Evolutionary conservation across 2,888 invertebrate species (phyloP).

Genomic region (Caenorhabditis macrosperma): DNA sequence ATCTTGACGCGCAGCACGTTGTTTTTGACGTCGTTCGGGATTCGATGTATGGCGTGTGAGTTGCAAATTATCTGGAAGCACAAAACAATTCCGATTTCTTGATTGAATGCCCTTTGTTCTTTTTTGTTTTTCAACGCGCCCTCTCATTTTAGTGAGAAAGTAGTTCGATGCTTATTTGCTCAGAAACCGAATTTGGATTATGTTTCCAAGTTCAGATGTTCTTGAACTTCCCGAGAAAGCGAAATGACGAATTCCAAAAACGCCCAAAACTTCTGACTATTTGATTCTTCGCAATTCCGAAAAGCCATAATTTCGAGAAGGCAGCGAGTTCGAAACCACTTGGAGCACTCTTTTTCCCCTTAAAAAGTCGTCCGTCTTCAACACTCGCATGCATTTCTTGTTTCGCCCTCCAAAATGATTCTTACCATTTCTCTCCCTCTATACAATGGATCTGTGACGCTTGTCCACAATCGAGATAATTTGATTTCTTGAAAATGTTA

Average conservation of each 20-base stretch:
- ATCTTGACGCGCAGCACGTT: slow-evolving; percentile 40
- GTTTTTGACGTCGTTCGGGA: slow-evolving; percentile 33
- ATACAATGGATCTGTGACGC: background rate
- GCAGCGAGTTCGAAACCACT: background rate
- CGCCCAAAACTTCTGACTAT: background rate
- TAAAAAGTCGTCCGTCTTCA: background rate
- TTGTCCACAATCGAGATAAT: slow-evolving; percentile 5
- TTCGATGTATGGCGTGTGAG: slow-evolving; percentile 43
- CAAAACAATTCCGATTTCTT: background rate
- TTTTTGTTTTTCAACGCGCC: too few species aligned
- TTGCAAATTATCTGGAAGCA: slow-evolving; percentile 56
- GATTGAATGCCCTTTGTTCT: background rate
- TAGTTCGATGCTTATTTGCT: too few species aligned
- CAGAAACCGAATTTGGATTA: too few species aligned
- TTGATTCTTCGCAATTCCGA: background rate
- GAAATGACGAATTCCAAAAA: background rate
- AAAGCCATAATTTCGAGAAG: background rate
- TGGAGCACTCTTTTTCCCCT: background rate
- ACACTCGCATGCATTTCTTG: background rate
- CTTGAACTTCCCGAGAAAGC: background rate
- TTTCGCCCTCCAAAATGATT: background rate
- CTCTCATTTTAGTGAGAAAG: too few species aligned
- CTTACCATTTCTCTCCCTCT: background rate
- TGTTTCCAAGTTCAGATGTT: too few species aligned
- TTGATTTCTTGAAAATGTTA: slow-evolving; percentile 11